Evolutionary conservation across 2,113 vertebrate genomes (phyloP), one percentile per base, ranked within the genome.

Genomic region (Pluvianellus socialis): DNA sequence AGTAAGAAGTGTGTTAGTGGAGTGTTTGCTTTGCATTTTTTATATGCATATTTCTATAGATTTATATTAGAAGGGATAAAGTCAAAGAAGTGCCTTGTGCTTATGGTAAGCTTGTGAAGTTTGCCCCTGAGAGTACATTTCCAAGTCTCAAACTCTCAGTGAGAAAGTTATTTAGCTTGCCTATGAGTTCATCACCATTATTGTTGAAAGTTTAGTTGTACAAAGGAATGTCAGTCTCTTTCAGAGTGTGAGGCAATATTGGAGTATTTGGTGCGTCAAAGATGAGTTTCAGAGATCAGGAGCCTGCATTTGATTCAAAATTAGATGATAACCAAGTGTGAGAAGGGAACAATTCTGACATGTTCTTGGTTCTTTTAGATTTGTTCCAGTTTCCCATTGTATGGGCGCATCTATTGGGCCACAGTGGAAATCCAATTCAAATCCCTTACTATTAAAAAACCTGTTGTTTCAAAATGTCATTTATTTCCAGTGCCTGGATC

Each of bases 21-120:
- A 92, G 65, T 59, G 79, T 89, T 95, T 77, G 20, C 72, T 91
- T 81, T 68, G 80, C 68, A 94, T 79, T 91, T 94, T 67, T 85
- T 63, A 35, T 88, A 47, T 71, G 63, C 15, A 10, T 92, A 58
- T 74, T 86, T 79, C 86, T 84, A 40, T 44, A 91, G 56, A 19
- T 71, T 95, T 79, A 52, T 68, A 63, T 68, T 71, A 59, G 52
- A 72, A 84, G 10, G 18, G 47, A 63, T 63, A 77, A 96, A 92
- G 89, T 74, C 86, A 91, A 66, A 90, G 73, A 86, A 58, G 23
- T 67, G 52, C 15, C 52, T 84, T 71, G 16, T 47, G 38, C 61
- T 86, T 63, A 50, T 9, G 62, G 9, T 3, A 71, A 71, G 77
- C 49, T 53, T 92, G 33, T 81, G 47, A 89, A 81, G 4, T 68